Evolutionary conservation across 2,113 vertebrate genomes (phyloP), one percentile per base, ranked within the genome.

Genomic region (Dipodomys ordii): DNA sequence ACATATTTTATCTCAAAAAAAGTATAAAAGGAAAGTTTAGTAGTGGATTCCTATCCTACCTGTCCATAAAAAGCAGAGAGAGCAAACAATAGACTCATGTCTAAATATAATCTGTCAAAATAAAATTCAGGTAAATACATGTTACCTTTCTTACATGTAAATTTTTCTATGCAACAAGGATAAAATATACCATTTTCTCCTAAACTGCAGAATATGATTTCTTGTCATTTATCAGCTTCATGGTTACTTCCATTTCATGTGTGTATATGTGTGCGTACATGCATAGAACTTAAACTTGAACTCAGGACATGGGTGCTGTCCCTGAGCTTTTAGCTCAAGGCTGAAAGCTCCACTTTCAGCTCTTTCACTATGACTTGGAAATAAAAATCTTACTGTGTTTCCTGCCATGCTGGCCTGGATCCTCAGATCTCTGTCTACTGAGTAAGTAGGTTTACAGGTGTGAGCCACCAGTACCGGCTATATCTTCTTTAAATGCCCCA

Each of bases 191-290:
- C 13, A 57, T 83, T 79, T 88, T 64, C 18, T 76, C 49, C 71
- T 64, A 67, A 28, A 77, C 20, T 81, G 19, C 69, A 91, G 30
- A 92, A n/a, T n/a, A 88, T 71, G 69, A 57, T 44, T 85, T 77
- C 23, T 53, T 53, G 9, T 22, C 2, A 18, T 73, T 44, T 44
- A 82, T 91, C 62, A 89, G 2, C 7, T 64, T 74, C 18, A 28
- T 7, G 73, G 27, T 74, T 49, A 73, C 6, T 69, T 74, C 4
- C 15, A 13, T 57, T 11, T 57, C 15, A 13, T 57, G 53, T 16
- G 15, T 57, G 53, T 16, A 15, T 57, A 13, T 57, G 53, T 57
- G 53, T 57, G 53, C 15, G 53, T 16, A 13, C 15, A 13, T 16
- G 53, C 15, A 18, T 13, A 57, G 53, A 15, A 11, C 15, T 57